These are phyloP conservation scores for Arctia plantaginis DNA, from an alignment of 2,888 invertebrate genomes.

Conservation along the genomic window DNA sequence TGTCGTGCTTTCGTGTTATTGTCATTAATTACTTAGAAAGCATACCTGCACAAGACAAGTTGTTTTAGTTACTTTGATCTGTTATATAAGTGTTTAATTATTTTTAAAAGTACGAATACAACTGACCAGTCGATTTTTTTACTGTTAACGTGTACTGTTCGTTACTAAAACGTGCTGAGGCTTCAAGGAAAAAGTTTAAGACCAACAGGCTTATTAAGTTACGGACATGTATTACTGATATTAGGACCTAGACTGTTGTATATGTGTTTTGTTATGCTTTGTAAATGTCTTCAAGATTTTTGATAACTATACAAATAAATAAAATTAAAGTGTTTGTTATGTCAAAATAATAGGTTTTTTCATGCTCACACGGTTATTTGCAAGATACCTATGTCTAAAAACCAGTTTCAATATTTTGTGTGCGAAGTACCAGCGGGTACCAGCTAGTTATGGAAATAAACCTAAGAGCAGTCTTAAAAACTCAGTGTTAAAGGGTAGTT, in stretches of 20 bases:
- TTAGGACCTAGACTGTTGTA: neutral
- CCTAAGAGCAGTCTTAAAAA: neutral
- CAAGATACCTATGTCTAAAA: too few relatives aligned
- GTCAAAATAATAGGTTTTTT: too few relatives aligned
- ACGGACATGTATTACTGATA: neutral
- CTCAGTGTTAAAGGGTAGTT: neutral
- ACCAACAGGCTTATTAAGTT: neutral
- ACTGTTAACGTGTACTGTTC: neutral
- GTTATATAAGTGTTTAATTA: neutral
- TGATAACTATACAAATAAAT: too few relatives aligned
- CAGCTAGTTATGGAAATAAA: neutral
- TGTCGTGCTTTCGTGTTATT: neutral
- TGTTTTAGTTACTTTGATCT: neutral
- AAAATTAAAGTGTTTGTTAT: too few relatives aligned
- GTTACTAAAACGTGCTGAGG: neutral
- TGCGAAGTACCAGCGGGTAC: too few relatives aligned
- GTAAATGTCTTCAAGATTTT: neutral
- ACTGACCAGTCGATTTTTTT: neutral
- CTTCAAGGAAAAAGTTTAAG: neutral
- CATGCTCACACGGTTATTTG: too few relatives aligned
- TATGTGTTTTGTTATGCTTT: neutral
- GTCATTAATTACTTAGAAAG: constrained; percentile 5
- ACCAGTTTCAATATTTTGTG: too few relatives aligned
- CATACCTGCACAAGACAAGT: neutral
- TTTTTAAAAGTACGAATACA: neutral